These are phyloP conservation scores for Limonius californicus DNA, from an alignment of 1,140 invertebrate genomes.

Conservation along the genomic window DNA sequence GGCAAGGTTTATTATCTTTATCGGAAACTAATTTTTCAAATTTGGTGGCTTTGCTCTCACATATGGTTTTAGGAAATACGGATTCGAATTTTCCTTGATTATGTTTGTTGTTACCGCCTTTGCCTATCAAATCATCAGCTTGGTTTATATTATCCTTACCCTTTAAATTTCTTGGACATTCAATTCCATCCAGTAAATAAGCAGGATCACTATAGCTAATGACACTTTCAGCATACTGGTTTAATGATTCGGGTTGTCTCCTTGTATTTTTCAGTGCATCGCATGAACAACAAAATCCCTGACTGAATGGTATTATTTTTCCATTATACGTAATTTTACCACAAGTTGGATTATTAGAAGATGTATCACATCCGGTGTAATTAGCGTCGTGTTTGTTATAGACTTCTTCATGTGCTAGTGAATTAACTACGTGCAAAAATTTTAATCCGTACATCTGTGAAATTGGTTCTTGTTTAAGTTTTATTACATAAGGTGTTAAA, in stretches of 20 bases:
- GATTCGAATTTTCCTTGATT: neutral
- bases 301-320: conserved; percentile 45
- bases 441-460: conserved; percentile 46
- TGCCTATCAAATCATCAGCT: conserved; percentile 19
- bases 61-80: no score
- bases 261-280: conserved; percentile 36
- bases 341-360: conserved; percentile 45
- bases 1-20: no score
- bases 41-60: no score
- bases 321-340: conserved; percentile 42
- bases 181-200: conserved; percentile 25
- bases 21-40: no score
- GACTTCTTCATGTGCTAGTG: conserved; percentile 47
- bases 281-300: conserved; percentile 53
- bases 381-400: conserved; percentile 46
- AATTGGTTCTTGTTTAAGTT: conserved; percentile 47
- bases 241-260: conserved; percentile 30
- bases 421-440: conserved; percentile 48
- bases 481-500: conserved; percentile 49
- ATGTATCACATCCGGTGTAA: conserved; percentile 46
- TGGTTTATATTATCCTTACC: neutral
- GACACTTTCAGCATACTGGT: conserved; percentile 10
- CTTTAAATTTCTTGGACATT: conserved; percentile 23
- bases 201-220: conserved; percentile 30
- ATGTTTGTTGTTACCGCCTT: conserved; percentile 19